Evolutionary conservation across 2,888 invertebrate species (phyloP).

Genomic region (Argynnis bischoffii): DNA sequence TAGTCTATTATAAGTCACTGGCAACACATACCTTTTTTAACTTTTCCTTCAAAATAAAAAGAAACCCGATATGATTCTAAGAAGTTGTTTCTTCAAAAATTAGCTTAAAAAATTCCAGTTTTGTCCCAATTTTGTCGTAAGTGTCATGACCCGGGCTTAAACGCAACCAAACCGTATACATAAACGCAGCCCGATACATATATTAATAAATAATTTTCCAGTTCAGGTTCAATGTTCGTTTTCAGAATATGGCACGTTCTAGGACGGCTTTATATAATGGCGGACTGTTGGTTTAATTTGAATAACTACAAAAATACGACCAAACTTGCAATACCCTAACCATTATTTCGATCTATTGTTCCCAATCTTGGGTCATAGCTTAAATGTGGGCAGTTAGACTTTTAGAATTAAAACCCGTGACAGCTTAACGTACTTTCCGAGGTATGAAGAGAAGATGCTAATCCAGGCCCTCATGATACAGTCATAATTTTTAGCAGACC

Average conservation of each 20-base stretch:
- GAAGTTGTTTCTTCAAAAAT: constrained; percentile 9
- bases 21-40: no score
- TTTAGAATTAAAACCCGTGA: no score
- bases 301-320: constrained; percentile 4
- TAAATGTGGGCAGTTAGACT: no score
- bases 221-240: constrained; percentile 68
- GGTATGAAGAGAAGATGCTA: no score
- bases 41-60: neutral
- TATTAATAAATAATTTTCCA: constrained; percentile 45
- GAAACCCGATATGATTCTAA: neutral
- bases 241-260: constrained; percentile 37
- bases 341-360: no score
- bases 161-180: constrained; percentile 31
- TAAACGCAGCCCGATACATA: constrained; percentile 43
- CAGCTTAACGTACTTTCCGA: no score
- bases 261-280: constrained; percentile 23
- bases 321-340: neutral
- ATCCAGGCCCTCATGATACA: no score
- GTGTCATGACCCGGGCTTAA: constrained; percentile 25
- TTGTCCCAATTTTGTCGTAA: constrained; percentile 15
- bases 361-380: no score
- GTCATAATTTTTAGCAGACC: no score
- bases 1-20: no score
- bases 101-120: constrained; percentile 20
- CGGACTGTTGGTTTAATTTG: neutral